Base-by-base conservation (phyloP, 2,797 vertebrate genomes). In the Prunella strophiata region DNA sequence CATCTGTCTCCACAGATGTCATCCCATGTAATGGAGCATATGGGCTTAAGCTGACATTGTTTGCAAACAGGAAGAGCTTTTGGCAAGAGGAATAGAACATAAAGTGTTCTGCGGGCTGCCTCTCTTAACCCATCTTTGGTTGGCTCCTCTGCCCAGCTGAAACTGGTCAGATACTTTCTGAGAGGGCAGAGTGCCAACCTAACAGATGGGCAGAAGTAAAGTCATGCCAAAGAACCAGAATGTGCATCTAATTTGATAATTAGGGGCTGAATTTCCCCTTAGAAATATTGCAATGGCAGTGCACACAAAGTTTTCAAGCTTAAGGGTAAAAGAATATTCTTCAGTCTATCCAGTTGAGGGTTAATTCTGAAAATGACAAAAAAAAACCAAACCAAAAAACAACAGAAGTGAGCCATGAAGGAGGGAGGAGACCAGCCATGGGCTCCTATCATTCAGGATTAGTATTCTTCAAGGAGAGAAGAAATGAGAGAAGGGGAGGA, bases 201-300 rank as follows among this genome's bases (percentile, higher is more conserved):
- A 90, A 91, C 97, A 97, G 96, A 97, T 97, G 96, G 96, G 88
- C 87, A 95, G 75, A 85, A 94, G 85, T 48, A 43, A 96, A 97
- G 80, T 76, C 85, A 90, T 90, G 96, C 95, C 96, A 97, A 94
- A 94, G 94, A 97, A 92, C 88, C 96, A 96, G 92, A 96, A 97
- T 96, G 96, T 96, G 96, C 93, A 96, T 96, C 95, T 96, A 96
- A 97, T 97, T 97, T 96, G 94, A 96, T 95, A 97, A 97, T 97
- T 95, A 97, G 91, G 85, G 91, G 58, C 82, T 94, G 94, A 96
- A 97, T 92, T 94, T 93, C 88, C 96, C 87, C 68, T 90, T 71
- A 95, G 91, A 97, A 97, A 96, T 85, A 97, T 43, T 67, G 85
- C 75, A 84, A 27, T 22, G 42, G 92, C 84, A 96, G 66, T 0